Conservation (phyloP, 2,888 invertebrate species). For the Furcula furcula region DNA sequence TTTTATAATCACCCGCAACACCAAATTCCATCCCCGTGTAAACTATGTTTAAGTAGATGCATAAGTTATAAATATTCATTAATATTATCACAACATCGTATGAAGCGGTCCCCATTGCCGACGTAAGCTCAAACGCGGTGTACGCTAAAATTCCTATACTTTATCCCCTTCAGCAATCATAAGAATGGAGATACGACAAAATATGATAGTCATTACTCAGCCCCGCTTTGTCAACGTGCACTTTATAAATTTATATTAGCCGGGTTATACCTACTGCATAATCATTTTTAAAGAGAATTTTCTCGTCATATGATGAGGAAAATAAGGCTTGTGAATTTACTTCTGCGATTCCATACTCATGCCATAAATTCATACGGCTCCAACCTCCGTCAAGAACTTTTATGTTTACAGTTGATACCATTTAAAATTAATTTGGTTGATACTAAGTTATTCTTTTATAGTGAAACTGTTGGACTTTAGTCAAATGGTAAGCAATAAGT, state of each 20-base stretch:
- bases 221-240: constrained; percentile 65
- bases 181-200: constrained; percentile 65
- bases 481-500: too few species aligned
- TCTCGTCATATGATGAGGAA: constrained; percentile 5
- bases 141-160: constrained; percentile 58
- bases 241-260: constrained; percentile 65
- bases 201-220: constrained; percentile 72
- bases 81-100: constrained; percentile 52
- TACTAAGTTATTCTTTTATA: too few species aligned
- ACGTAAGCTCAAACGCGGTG: constrained; percentile 48
- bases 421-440: too few species aligned
- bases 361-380: too few species aligned
- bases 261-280: constrained; percentile 49
- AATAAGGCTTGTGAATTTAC: too few species aligned
- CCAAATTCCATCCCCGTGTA: constrained; percentile 27
- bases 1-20: too few species aligned
- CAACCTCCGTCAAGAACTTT: too few species aligned
- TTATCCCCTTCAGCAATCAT: constrained; percentile 70
- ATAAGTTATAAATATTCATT: constrained; percentile 71
- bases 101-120: constrained; percentile 33
- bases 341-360: too few species aligned
- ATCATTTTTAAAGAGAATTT: constrained; percentile 37
- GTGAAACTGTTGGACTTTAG: too few species aligned
- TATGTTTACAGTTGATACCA: too few species aligned
- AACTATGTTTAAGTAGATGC: constrained; percentile 52